phyloP scores from a whole-genome alignment of 2,797 vertebrate genomes.

The Choloepus didactylus region DNA sequence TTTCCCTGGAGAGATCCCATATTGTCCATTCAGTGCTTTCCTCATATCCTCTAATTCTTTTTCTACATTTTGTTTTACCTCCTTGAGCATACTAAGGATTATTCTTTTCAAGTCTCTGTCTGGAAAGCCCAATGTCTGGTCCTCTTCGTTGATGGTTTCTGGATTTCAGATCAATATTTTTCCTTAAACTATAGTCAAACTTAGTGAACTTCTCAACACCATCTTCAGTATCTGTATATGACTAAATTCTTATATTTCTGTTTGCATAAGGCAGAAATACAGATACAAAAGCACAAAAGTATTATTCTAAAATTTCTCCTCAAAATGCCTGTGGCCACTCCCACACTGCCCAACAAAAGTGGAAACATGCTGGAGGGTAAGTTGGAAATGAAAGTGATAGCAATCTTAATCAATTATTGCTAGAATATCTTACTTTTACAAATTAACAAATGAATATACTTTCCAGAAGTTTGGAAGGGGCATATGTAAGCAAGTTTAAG shows the following conservation, averaged over 20 bases:
- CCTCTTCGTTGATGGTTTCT: too few relatives aligned
- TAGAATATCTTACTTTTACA: constrained; percentile 57
- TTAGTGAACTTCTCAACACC: too few relatives aligned
- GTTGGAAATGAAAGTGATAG: background rate
- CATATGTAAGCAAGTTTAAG: background rate
- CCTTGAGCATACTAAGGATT: too few relatives aligned
- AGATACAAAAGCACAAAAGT: constrained; percentile 31
- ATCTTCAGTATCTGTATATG: too few relatives aligned
- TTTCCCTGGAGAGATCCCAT: too few relatives aligned
- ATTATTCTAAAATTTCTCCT: constrained; percentile 40
- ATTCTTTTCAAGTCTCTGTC: too few relatives aligned
- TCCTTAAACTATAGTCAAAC: too few relatives aligned
- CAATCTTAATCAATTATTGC: background rate
- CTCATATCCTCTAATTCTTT: too few relatives aligned
- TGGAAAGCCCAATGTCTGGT: too few relatives aligned
- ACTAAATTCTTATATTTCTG: background rate
- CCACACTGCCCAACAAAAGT: background rate
- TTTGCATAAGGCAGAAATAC: background rate
- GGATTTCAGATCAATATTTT: too few relatives aligned
- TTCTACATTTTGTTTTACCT: too few relatives aligned
- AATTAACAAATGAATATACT: background rate
- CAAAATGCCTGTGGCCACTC: background rate
- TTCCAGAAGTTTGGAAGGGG: background rate
- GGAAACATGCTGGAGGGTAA: constrained; percentile 4
- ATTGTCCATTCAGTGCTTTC: too few relatives aligned